These are phyloP conservation scores for Thalassophryne amazonica DNA, from an alignment of 2,797 vertebrate genomes.

Conservation along the genomic window DNA sequence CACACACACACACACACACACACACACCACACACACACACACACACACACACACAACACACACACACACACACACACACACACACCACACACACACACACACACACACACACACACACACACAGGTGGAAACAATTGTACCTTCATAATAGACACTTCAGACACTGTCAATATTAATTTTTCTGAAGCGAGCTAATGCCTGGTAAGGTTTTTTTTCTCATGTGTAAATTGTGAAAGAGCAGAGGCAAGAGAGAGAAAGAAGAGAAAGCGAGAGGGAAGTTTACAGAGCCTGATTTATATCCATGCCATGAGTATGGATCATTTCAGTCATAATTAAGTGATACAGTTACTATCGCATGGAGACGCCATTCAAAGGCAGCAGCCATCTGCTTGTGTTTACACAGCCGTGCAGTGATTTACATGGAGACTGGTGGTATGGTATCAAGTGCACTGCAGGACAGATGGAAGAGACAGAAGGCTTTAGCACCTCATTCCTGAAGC, in stretches of 20 bases:
- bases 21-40: slow-evolving; percentile 13
- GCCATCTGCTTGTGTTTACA: slow-evolving; percentile 76
- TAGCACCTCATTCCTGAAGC: slow-evolving; percentile 7
- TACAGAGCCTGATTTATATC: slow-evolving; percentile 66
- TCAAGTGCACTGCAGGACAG: slow-evolving; percentile 42
- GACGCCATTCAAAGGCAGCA: slow-evolving; percentile 68
- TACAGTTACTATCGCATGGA: slow-evolving; percentile 74
- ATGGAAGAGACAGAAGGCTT: slow-evolving; percentile 23
- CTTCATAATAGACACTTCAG: slow-evolving; percentile 70
- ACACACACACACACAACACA: not conserved
- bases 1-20: not conserved
- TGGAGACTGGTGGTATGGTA: slow-evolving; percentile 29
- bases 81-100: slow-evolving; percentile 4
- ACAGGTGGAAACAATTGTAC: slow-evolving; percentile 40
- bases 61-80: slow-evolving; percentile 17
- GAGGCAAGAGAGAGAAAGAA: slow-evolving; percentile 10
- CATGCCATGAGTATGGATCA: slow-evolving; percentile 59
- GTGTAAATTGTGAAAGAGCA: slow-evolving; percentile 60
- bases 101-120: slow-evolving; percentile 11
- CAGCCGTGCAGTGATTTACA: slow-evolving; percentile 48
- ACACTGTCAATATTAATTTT: slow-evolving; percentile 73
- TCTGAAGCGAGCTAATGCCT: slow-evolving; percentile 54
- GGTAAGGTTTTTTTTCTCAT: slow-evolving; percentile 70
- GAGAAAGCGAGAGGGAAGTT: slow-evolving; percentile 27
- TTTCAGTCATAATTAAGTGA: slow-evolving; percentile 76